phyloP scores from a whole-genome alignment of 2,888 invertebrate species.

The Mechanitis mazaeus region DNA sequence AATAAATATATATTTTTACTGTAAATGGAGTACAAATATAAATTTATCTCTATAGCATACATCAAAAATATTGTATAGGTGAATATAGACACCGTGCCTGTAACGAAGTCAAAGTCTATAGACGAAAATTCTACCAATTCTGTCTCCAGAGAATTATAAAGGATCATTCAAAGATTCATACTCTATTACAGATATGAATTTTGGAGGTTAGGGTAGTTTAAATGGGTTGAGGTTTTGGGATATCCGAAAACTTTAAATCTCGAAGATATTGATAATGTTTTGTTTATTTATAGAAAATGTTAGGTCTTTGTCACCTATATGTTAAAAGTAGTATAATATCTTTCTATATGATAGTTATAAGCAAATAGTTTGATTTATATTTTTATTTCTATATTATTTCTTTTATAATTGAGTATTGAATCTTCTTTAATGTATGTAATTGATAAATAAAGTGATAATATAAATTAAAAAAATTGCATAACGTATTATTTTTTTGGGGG shows the following conservation, averaged over 20 bases:
- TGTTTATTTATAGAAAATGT: no score
- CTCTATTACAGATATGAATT: conserved; percentile 4
- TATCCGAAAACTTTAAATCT: background rate
- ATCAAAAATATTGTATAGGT: background rate
- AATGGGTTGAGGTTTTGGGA: background rate
- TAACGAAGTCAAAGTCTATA: background rate
- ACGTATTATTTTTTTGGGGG: no score
- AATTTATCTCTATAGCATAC: background rate
- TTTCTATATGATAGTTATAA: no score
- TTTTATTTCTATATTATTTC: no score
- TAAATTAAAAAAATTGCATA: no score
- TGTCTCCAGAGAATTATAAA: conserved; percentile 1
- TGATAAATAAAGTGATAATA: no score
- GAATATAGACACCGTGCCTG: background rate
- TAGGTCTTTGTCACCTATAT: no score
- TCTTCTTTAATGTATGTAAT: no score
- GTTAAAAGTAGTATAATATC: no score
- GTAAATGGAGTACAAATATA: background rate
- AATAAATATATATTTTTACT: no score
- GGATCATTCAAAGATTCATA: background rate
- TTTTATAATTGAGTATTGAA: no score
- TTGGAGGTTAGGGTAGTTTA: background rate
- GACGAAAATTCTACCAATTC: background rate
- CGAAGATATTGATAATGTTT: background rate
- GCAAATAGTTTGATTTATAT: no score